Percentiles rank a stretch among this genome's conserved stretches.
phyloP scores from a whole-genome alignment of 2,888 invertebrate species.

The Agrochola macilenta region DNA sequence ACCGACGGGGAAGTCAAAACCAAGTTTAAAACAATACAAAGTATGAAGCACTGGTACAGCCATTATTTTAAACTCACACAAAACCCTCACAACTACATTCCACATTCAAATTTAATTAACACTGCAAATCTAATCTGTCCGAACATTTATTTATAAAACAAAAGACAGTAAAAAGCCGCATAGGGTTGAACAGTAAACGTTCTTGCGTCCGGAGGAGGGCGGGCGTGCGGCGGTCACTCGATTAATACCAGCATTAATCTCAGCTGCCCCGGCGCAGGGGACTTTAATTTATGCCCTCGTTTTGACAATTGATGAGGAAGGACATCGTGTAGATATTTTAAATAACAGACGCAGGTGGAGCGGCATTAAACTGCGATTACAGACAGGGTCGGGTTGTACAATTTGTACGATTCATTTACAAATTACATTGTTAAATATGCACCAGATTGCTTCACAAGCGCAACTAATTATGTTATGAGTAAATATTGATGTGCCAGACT shows the following conservation, averaged over 20 bases:
- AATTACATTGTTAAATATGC: neutral
- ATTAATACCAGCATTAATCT: slow-evolving; percentile 90
- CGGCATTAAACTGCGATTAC: slow-evolving; percentile 51
- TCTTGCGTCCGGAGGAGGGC: slow-evolving; percentile 61
- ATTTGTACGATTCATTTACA: slow-evolving; percentile 8
- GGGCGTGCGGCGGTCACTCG: slow-evolving; percentile 85
- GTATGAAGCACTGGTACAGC: neutral
- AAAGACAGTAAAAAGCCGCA: slow-evolving; percentile 55
- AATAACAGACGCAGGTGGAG: slow-evolving; percentile 62
- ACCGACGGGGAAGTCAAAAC: no score
- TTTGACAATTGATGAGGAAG: slow-evolving; percentile 88
- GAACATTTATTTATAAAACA: slow-evolving; percentile 57
- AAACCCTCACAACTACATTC: neutral
- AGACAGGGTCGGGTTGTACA: neutral
- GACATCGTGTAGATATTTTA: slow-evolving; percentile 78
- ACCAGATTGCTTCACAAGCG: neutral
- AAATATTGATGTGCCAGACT: neutral
- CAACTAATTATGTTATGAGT: neutral
- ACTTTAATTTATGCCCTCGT: slow-evolving; percentile 87
- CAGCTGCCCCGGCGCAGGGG: slow-evolving; percentile 78
- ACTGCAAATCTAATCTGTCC: slow-evolving; percentile 46
- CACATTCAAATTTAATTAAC: slow-evolving; percentile 35
- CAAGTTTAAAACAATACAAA: neutral
- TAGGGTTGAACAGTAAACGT: slow-evolving; percentile 60
- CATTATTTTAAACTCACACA: neutral